phyloP scores from a whole-genome alignment of 2,888 invertebrate genomes.

The Pteria penguin region DNA sequence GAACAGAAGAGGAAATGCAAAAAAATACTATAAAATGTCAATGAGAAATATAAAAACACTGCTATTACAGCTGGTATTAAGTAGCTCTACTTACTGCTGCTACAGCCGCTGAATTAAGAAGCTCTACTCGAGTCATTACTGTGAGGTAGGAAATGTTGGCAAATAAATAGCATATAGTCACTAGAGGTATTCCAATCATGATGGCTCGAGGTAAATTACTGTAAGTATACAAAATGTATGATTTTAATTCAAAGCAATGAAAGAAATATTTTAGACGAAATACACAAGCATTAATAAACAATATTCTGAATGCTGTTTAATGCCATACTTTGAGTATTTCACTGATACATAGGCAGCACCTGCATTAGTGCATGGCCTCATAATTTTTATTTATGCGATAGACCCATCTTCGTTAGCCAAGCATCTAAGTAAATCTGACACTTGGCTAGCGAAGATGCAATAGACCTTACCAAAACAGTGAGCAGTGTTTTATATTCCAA shows the following conservation, averaged over 20 bases:
- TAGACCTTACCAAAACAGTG: no score
- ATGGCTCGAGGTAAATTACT: slow-evolving; percentile 92
- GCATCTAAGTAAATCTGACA: no score
- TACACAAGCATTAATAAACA: neutral
- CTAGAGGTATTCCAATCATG: slow-evolving; percentile 89
- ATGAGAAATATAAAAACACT: no score
- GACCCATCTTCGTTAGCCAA: no score
- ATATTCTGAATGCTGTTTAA: no score
- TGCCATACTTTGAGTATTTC: neutral
- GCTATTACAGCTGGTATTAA: no score
- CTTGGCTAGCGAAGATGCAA: no score
- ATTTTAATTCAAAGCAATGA: neutral
- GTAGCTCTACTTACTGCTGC: slow-evolving; percentile 88
- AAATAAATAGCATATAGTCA: slow-evolving; percentile 89
- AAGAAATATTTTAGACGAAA: neutral
- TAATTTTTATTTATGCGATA: no score
- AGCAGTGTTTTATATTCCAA: no score
- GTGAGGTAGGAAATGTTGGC: slow-evolving; percentile 94
- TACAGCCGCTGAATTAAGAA: slow-evolving; percentile 88
- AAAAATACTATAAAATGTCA: no score
- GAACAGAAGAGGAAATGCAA: no score
- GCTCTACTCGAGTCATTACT: slow-evolving; percentile 86
- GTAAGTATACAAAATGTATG: slow-evolving; percentile 25
- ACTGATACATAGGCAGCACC: neutral
- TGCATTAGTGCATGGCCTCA: no score